A percentile compares a stretch with the other conserved stretches of the same genome.
These are phyloP conservation scores for Nyctibius bracteatus DNA, from an alignment of 2,113 vertebrate species.

Conservation along the genomic window DNA sequence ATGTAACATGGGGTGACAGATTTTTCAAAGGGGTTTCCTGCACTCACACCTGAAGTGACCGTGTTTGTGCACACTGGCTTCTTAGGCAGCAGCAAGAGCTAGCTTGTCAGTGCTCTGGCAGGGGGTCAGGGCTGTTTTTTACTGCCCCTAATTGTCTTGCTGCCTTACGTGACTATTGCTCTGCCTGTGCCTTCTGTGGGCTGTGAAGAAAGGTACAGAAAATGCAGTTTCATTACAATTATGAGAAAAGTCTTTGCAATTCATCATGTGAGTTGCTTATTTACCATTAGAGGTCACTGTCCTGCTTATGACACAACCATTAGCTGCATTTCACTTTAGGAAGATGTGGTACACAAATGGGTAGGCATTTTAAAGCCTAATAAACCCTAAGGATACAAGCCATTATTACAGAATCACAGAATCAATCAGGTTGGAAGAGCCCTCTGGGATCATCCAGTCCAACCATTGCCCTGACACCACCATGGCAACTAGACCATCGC, in stretches of 20 bases:
- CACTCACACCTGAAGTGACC: neutral
- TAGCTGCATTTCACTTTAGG: neutral
- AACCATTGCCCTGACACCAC: too few relatives aligned
- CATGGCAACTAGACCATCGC: too few relatives aligned
- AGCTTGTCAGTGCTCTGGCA: neutral
- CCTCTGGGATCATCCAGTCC: too few relatives aligned
- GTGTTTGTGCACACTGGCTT: fast-evolving
- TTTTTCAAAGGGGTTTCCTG: neutral
- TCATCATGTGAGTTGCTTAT: neutral
- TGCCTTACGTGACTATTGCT: neutral
- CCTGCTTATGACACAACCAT: neutral
- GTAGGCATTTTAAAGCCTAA: neutral
- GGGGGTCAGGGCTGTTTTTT: neutral
- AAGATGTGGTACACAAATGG: neutral
- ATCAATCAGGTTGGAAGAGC: too few relatives aligned
- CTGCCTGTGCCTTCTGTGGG: neutral
- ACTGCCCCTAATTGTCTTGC: neutral
- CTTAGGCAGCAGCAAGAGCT: neutral
- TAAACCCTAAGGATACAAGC: neutral
- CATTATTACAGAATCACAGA: too few relatives aligned
- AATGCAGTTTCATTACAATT: neutral
- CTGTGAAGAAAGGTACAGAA: neutral
- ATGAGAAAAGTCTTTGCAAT: neutral
- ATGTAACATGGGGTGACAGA: neutral
- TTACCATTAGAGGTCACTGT: slow-evolving; percentile 52